Evolutionary conservation across 2,888 invertebrate genomes (phyloP).

Genomic region (Macaria notata): DNA sequence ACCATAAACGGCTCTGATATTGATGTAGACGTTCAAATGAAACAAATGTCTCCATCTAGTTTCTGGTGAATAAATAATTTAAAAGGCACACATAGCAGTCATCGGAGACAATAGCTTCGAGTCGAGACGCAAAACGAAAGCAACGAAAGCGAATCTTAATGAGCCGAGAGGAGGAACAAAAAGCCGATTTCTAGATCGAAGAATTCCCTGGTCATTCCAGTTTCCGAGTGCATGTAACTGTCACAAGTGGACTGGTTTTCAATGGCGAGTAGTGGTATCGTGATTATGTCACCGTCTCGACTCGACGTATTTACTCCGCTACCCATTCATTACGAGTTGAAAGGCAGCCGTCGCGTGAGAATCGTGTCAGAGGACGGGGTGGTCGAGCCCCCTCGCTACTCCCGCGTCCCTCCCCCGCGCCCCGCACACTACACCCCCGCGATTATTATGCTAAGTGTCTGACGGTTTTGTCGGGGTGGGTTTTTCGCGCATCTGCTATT

Average conservation of each 20-base stretch:
- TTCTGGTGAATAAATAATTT: not conserved
- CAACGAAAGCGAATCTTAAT: constrained; percentile 38
- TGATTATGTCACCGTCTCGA: constrained; percentile 60
- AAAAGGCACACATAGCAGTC: not conserved
- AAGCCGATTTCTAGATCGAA: constrained; percentile 41
- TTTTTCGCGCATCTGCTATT: constrained; percentile 83
- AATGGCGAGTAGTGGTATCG: constrained; percentile 50
- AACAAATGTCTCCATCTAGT: constrained; percentile 1
- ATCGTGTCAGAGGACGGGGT: constrained; percentile 74
- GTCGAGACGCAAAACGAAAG: constrained; percentile 19
- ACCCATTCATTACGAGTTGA: constrained; percentile 76
- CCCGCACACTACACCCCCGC: constrained; percentile 51
- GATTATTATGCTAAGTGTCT: constrained; percentile 81
- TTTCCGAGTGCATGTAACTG: constrained; percentile 47
- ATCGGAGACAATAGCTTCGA: constrained; percentile 6
- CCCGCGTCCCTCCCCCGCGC: constrained; percentile 38
- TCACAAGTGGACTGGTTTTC: constrained; percentile 56
- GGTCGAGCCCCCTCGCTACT: constrained; percentile 39
- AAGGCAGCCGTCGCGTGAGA: constrained; percentile 79
- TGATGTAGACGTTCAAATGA: not conserved
- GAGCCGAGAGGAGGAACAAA: constrained; percentile 35
- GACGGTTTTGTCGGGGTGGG: constrained; percentile 72
- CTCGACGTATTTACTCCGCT: constrained; percentile 63
- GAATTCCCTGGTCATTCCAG: constrained; percentile 48
- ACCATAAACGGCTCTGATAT: not conserved